phyloP scores from a whole-genome alignment of 2,113 vertebrate genomes.

The Tachuris rubrigastra region DNA sequence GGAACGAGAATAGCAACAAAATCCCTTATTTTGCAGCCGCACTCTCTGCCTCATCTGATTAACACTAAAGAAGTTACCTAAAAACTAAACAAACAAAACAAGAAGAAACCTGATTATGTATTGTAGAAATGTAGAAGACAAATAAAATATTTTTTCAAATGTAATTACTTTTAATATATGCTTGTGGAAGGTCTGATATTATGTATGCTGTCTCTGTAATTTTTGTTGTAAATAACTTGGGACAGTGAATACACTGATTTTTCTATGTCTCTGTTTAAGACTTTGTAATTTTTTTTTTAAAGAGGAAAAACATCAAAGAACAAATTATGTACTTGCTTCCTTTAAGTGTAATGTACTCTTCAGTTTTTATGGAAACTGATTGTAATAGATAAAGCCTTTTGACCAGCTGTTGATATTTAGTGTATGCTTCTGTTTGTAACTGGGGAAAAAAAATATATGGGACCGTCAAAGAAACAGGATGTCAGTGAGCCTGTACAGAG shows the following conservation, averaged over 20 bases:
- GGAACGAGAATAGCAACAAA: conserved; percentile 53
- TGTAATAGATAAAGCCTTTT: conserved; percentile 78
- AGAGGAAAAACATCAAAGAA: conserved; percentile 86
- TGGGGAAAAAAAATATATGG: not conserved
- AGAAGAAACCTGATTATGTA: conserved; percentile 76
- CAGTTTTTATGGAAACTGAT: conserved; percentile 77
- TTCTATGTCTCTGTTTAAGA: conserved; percentile 97
- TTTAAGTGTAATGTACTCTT: conserved; percentile 76
- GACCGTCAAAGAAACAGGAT: conserved; percentile 58
- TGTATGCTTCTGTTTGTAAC: conserved; percentile 71
- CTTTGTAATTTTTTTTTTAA: conserved; percentile 98
- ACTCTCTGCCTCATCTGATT: conserved; percentile 69
- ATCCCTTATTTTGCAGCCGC: conserved; percentile 62
- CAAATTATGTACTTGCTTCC: conserved; percentile 85
- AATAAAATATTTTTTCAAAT: conserved; percentile 86
- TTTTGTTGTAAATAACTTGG: conserved; percentile 91
- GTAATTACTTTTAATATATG: conserved; percentile 86
- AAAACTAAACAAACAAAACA: conserved; percentile 60
- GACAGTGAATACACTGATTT: conserved; percentile 90
- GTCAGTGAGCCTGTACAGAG: conserved; percentile 57
- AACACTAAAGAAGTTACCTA: conserved; percentile 52
- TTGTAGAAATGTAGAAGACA: conserved; percentile 84
- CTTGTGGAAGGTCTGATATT: conserved; percentile 84
- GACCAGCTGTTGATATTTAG: conserved; percentile 70
- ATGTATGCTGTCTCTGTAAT: conserved; percentile 85